Evolutionary conservation across 2,113 vertebrate species (phyloP).

Genomic region (Entomyzon cyanotis): DNA sequence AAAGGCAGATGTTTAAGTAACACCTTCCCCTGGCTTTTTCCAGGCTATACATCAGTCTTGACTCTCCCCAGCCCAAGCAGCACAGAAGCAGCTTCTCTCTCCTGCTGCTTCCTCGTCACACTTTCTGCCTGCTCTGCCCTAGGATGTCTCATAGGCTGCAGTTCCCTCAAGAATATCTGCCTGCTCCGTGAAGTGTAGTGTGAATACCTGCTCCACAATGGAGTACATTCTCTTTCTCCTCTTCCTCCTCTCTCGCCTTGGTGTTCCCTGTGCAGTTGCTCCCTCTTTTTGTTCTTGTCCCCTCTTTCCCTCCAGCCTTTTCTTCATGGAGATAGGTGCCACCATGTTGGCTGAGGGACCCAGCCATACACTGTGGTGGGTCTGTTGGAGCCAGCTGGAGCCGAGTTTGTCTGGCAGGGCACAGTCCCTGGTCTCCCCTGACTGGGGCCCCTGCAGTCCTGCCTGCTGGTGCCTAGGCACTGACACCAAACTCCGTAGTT

Average conservation of each 20-base stretch:
- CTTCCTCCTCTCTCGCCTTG: not conserved
- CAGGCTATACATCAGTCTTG: not conserved
- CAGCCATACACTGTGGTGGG: fast-evolving
- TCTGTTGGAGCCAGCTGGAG: fast-evolving
- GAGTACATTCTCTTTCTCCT: not conserved
- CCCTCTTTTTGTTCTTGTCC: not conserved
- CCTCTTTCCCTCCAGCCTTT: not conserved
- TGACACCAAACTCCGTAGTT: fast-evolving
- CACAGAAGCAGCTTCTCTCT: not conserved
- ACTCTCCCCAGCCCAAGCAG: not conserved
- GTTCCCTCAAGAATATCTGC: not conserved
- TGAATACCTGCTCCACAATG: not conserved
- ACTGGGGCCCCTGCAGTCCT: not conserved
- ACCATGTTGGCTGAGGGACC: fast-evolving
- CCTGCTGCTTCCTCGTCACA: not conserved
- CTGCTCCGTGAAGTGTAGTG: not conserved
- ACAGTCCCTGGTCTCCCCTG: not conserved
- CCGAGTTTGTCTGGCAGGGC: not conserved
- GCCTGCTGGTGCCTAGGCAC: not conserved
- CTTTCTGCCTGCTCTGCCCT: not conserved
- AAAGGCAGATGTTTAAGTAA: not conserved
- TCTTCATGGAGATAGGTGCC: not conserved
- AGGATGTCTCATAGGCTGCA: not conserved
- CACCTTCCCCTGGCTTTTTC: not conserved
- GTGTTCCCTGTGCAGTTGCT: not conserved